Evolutionary conservation across 2,797 vertebrate species (phyloP).

Genomic region (Crocidura indochinensis): DNA sequence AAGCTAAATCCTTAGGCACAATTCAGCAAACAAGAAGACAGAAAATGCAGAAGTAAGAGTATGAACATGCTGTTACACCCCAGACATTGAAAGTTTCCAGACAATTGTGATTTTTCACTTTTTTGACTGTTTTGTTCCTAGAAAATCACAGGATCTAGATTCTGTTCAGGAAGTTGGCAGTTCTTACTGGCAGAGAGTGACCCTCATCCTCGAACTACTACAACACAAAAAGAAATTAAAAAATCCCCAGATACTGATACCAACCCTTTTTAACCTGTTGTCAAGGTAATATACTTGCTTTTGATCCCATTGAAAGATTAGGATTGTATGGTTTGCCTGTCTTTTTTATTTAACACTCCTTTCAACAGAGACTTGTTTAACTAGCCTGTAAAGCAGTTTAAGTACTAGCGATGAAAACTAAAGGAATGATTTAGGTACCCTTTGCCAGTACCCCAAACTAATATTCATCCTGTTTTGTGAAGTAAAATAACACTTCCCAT

Average conservation of each 20-base stretch:
- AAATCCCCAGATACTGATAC: constrained; percentile 92
- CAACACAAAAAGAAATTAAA: constrained; percentile 98
- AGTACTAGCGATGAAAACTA: background rate
- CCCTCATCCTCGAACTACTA: constrained; percentile 96
- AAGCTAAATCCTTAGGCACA: constrained; percentile 89
- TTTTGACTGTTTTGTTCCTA: constrained; percentile 69
- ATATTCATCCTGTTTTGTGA: background rate
- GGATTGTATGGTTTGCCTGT: background rate
- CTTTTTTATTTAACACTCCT: background rate
- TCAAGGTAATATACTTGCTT: constrained; percentile 91
- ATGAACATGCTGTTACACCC: background rate
- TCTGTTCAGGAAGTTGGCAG: constrained; percentile 83
- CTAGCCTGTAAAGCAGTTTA: constrained; percentile 27
- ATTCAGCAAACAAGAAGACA: constrained; percentile 95
- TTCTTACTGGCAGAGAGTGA: constrained; percentile 94
- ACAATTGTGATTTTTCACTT: background rate
- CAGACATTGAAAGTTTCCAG: background rate
- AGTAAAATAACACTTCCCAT: too few relatives aligned
- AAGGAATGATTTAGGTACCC: background rate
- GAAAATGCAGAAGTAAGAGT: constrained; percentile 91
- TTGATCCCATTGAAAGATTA: background rate
- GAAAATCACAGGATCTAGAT: constrained; percentile 90
- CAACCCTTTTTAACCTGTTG: constrained; percentile 95
- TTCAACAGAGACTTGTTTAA: background rate
- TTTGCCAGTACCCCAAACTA: background rate